Conservation (phyloP, 1,140 invertebrate species). For the Heliconius melpomene region DNA sequence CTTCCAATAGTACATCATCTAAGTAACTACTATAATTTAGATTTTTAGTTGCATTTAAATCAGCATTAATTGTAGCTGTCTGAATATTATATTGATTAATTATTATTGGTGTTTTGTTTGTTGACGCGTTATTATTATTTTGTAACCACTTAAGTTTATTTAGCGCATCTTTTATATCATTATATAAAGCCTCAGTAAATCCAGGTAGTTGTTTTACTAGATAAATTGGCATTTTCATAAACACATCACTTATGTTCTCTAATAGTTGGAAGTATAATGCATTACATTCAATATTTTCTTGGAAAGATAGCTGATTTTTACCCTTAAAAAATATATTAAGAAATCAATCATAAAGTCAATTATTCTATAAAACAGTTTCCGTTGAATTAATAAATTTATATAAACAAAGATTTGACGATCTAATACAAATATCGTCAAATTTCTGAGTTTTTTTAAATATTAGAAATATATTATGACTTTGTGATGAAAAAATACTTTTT, state of each 20-base stretch:
- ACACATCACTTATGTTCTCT: not conserved
- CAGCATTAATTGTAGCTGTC: not conserved
- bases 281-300: not conserved
- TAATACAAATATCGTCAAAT: no score
- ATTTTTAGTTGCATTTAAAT: not conserved
- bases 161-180: not conserved
- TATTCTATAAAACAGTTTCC: no score
- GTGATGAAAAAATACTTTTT: no score
- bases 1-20: no score
- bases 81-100: not conserved
- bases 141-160: not conserved
- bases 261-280: not conserved
- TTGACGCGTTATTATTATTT: not conserved
- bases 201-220: not conserved
- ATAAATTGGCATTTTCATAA: not conserved
- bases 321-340: not conserved
- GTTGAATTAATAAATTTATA: no score
- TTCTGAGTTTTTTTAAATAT: no score
- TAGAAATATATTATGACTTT: no score
- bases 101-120: not conserved
- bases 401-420: no score
- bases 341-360: no score
- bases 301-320: not conserved
- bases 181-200: not conserved
- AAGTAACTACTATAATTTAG: not conserved